Percentiles rank a stretch among this genome's conserved stretches.
Conservation (phyloP, 2,797 vertebrate species). For the Dicrostonyx torquatus region DNA sequence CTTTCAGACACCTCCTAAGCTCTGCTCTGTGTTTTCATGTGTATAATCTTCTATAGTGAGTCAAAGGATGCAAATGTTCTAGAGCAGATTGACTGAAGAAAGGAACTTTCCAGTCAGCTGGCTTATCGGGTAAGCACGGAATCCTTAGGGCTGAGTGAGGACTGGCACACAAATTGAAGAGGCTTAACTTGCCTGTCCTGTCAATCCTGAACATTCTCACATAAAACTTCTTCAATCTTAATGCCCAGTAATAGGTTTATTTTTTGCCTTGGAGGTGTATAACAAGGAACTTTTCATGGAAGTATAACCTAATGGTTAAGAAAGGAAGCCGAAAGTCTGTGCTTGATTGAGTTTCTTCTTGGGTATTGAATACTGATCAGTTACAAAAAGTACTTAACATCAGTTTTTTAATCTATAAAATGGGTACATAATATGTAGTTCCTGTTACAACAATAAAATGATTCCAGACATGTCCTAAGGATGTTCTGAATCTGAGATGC, state of each 20-base stretch:
- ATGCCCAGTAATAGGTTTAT: not conserved
- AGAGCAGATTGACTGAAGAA: not conserved
- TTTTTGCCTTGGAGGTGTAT: not conserved
- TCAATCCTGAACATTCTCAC: not conserved
- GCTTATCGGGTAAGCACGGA: not conserved
- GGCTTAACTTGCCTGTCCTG: not conserved
- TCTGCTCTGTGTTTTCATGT: not conserved
- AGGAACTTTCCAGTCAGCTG: constrained; percentile 3
- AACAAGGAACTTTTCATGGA: not conserved
- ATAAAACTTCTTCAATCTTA: not conserved
- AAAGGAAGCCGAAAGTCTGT: not conserved
- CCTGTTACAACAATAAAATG: not conserved
- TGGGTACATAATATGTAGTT: not conserved
- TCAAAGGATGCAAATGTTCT: constrained; percentile 5
- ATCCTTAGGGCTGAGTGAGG: not conserved
- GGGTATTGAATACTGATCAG: not conserved
- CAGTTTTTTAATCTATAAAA: constrained; percentile 10
- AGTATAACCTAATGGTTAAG: not conserved
- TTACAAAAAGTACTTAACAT: not conserved
- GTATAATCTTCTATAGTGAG: not conserved
- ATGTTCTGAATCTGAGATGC: not conserved
- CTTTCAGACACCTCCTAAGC: not conserved
- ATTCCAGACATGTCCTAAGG: not conserved
- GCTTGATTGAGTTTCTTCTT: not conserved
- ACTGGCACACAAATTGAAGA: not conserved